Conservation (phyloP, 2,888 invertebrate genomes). For the Drosophila quinaria region DNA sequence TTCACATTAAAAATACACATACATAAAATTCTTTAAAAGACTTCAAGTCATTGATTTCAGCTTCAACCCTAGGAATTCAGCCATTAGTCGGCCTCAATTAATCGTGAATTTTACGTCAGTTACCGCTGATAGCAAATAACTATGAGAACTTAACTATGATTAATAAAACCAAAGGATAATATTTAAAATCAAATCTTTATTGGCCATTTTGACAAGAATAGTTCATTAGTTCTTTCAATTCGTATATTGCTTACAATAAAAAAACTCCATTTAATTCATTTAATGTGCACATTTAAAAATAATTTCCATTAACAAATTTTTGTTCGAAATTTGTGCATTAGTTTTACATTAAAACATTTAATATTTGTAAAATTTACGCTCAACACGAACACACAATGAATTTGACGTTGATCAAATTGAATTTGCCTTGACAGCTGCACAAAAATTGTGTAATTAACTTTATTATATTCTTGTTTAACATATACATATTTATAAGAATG, state of each 20-base stretch:
- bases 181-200: slow-evolving; percentile 79
- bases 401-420: slow-evolving; percentile 53
- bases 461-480: slow-evolving; percentile 13
- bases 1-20: background rate
- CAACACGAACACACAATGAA: slow-evolving; percentile 55
- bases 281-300: slow-evolving; percentile 60
- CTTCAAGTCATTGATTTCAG: background rate
- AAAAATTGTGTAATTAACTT: slow-evolving; percentile 47
- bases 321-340: slow-evolving; percentile 48
- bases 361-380: slow-evolving; percentile 48
- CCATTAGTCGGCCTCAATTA: background rate
- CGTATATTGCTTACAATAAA: slow-evolving; percentile 53
- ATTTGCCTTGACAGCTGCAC: slow-evolving; percentile 54
- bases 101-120: background rate
- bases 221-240: slow-evolving; percentile 68
- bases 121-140: no score
- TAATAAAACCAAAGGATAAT: slow-evolving; percentile 5
- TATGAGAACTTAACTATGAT: background rate
- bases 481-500: slow-evolving; percentile 15
- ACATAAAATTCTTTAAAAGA: background rate
- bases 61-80: background rate
- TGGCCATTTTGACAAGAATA: slow-evolving; percentile 85
- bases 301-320: slow-evolving; percentile 17
- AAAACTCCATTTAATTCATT: slow-evolving; percentile 57
- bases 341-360: slow-evolving; percentile 60